Evolutionary conservation across 2,797 vertebrate species (phyloP).

Genomic region (Sebastes melanostomus): DNA sequence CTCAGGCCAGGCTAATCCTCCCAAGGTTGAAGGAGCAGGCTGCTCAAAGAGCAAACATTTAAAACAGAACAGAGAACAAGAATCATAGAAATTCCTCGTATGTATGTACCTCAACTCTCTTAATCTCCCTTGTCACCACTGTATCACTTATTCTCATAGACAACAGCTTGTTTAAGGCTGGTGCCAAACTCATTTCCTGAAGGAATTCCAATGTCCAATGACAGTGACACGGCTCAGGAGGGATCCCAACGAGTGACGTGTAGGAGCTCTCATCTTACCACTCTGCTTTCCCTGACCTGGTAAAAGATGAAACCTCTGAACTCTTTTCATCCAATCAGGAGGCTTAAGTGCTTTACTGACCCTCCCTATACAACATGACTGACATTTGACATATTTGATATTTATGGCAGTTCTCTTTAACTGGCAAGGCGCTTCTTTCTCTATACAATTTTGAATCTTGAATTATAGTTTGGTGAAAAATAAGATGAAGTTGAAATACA

Average conservation of each 20-base stretch:
- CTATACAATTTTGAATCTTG: neutral
- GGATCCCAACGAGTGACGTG: conserved; percentile 8
- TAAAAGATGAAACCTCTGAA: conserved; percentile 37
- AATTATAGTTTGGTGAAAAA: neutral
- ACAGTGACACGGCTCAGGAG: neutral
- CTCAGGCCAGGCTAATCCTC: conserved; percentile 50
- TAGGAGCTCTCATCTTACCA: conserved; percentile 27
- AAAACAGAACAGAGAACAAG: neutral
- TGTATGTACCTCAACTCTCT: neutral
- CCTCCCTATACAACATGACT: conserved; percentile 53
- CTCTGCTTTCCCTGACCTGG: conserved; percentile 44
- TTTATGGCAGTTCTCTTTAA: neutral
- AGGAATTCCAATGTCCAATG: neutral
- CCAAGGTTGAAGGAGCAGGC: conserved; percentile 34
- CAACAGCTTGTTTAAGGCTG: neutral
- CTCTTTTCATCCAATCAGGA: conserved; percentile 59
- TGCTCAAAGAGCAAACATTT: conserved; percentile 17
- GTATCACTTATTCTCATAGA: neutral
- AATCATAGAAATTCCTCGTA: neutral
- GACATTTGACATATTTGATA: conserved; percentile 34
- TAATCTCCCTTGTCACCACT: neutral
- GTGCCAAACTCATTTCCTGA: neutral
- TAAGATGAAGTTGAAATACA: neutral
- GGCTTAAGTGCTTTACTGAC: conserved; percentile 60
- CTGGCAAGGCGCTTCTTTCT: neutral